Base-by-base conservation (phyloP, 1,140 invertebrate genomes). In the Ceratina calcarata region DNA sequence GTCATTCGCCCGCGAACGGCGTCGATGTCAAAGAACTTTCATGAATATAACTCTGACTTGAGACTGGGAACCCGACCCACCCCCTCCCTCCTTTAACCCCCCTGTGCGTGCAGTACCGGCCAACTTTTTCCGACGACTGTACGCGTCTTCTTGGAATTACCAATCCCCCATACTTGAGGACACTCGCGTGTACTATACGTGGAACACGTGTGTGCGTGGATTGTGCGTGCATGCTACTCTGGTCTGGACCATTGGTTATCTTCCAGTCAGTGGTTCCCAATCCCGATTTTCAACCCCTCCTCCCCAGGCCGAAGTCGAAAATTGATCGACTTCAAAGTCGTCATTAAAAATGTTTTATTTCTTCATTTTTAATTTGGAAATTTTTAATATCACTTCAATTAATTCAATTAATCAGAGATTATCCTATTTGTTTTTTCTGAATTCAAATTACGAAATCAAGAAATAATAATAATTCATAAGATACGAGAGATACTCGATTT, bases 41-140 rank as follows among this genome's bases (percentile, higher is more conserved):
- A 85, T 87, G 81, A 86, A 89, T 89, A 89, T 84, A 45, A 68
- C 78, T 80, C 80, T 45, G 37, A 45, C 37, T 45, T 45, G 37
- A 6, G 81, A 65, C 64, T 58, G 57, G 82, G 80, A 88, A 86
- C 81, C 70, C 73, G 80, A 75, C 37, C 83, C 78, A 83, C 78
- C 67, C 37, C 55, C 32, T 78, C 71, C 66, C 69, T 32, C 76
- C 64, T 49, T 64, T 70, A 68, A 61, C 78, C 82, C 74, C 84
- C 60, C 32, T 60, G 2, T n/a, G 8, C 58, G 27, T 20, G 12
- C 0, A 37, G 24, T 53, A 72, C 73, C 79, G 84, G 84, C 86
- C 87, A 45, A 90, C 89, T 92, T 91, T 89, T 91, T 84, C 76
- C 83, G 45, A 84, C 81, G 91, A 92, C 91, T 93, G 91, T 92